Evolutionary conservation across 2,113 vertebrate species (phyloP).

Genomic region (Ginglymostoma cirratum): DNA sequence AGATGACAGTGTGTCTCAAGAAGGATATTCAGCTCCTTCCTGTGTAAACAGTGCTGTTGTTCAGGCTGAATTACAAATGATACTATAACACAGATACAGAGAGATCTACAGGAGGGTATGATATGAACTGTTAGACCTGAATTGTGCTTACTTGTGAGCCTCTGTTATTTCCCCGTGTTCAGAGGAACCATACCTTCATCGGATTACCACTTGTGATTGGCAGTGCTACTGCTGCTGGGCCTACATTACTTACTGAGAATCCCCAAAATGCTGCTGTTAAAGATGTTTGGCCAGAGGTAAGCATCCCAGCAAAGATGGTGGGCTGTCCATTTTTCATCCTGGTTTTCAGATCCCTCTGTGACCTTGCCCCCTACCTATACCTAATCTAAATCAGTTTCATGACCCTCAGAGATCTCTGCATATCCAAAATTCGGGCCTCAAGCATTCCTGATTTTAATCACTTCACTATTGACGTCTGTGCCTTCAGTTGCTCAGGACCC

Average conservation of each 20-base stretch:
- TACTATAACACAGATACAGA: neutral
- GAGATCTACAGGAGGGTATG: neutral
- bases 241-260: neutral
- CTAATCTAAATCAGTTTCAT: too few relatives aligned
- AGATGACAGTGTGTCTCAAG: neutral
- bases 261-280: neutral
- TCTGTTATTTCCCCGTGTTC: neutral
- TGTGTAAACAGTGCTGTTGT: neutral
- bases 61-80: too few relatives aligned
- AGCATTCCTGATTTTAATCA: too few relatives aligned
- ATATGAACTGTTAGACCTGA: neutral
- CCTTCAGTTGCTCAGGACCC: too few relatives aligned
- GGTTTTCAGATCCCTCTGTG: too few relatives aligned
- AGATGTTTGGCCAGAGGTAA: neutral
- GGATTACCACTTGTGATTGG: neutral
- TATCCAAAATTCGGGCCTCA: too few relatives aligned
- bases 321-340: neutral
- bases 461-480: too few relatives aligned
- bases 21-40: neutral
- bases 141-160: neutral
- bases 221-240: neutral
- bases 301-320: neutral
- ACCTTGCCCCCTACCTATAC: too few relatives aligned
- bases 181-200: neutral
- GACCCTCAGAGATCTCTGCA: too few relatives aligned